These are phyloP conservation scores for Synergus laeviventris DNA, from an alignment of 2,888 invertebrate species.

Conservation along the genomic window DNA sequence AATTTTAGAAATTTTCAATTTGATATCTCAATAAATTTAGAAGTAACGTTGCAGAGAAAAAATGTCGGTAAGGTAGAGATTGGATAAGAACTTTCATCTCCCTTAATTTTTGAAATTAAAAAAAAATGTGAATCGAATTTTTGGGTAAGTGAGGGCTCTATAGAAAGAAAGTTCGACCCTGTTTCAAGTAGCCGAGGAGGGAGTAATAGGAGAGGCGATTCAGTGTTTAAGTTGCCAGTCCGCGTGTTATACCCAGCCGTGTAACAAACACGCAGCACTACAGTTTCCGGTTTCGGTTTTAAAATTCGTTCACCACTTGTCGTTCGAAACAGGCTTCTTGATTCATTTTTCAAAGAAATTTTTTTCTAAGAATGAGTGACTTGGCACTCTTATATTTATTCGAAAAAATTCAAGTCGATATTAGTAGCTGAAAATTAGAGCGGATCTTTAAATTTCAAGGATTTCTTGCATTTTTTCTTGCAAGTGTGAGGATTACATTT, in stretches of 20 bases:
- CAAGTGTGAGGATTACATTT: background rate
- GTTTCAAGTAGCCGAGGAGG: conserved; percentile 38
- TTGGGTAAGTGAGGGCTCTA: background rate
- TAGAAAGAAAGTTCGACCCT: conserved; percentile 28
- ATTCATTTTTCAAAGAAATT: background rate
- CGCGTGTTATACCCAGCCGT: conserved; percentile 67
- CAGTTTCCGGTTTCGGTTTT: conserved; percentile 53
- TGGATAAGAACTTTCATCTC: background rate
- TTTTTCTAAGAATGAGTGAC: background rate
- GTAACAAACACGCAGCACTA: conserved; percentile 56
- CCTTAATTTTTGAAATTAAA: background rate
- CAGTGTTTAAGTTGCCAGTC: conserved; percentile 66
- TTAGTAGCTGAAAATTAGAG: background rate
- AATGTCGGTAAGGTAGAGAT: no score
- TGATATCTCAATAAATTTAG: no score
- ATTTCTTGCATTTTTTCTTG: background rate
- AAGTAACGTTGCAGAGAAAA: no score
- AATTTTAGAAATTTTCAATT: no score
- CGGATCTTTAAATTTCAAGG: background rate
- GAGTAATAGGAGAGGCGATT: conserved; percentile 55
- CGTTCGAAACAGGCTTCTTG: background rate
- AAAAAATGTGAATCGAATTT: background rate
- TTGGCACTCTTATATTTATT: background rate
- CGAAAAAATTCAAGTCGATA: background rate
- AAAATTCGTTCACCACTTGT: background rate